These are phyloP conservation scores for Protonibea diacanthus DNA, from an alignment of 2,797 vertebrate genomes.

Conservation along the genomic window DNA sequence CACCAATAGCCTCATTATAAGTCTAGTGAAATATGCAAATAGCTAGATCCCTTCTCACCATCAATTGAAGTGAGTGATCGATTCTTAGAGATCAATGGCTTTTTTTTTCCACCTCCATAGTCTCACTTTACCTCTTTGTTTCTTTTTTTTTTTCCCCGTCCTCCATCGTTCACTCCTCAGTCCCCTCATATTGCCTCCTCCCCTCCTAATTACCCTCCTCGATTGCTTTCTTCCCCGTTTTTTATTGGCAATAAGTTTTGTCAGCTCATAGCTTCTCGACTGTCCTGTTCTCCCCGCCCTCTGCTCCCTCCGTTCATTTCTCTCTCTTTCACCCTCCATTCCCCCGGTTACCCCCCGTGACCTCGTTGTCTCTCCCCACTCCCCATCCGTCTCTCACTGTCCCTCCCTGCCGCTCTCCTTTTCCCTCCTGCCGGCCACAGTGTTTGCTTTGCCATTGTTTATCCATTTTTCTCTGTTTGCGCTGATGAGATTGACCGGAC, in stretches of 20 bases:
- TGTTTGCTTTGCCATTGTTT: conserved; percentile 83
- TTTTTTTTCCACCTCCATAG: conserved; percentile 17
- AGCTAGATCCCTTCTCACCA: conserved; percentile 38
- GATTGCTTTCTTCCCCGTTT: conserved; percentile 28
- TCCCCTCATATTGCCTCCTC: conserved; percentile 43
- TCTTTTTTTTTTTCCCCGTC: conserved; percentile 34
- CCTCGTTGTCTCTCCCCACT: conserved; percentile 46
- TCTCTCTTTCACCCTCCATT: conserved; percentile 36
- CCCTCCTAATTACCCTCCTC: conserved; percentile 53
- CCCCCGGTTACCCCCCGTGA: conserved; percentile 56
- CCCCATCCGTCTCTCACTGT: conserved; percentile 36
- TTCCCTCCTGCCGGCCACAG: conserved; percentile 55
- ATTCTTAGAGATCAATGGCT: conserved; percentile 63
- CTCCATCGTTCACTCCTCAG: conserved; percentile 28
- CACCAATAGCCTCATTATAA: conserved; percentile 76
- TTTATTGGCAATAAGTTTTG: conserved; percentile 67
- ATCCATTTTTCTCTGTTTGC: conserved; percentile 83
- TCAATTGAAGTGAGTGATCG: conserved; percentile 57
- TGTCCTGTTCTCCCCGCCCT: conserved; percentile 29
- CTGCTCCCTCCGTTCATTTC: conserved; percentile 30
- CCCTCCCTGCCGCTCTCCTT: conserved; percentile 48
- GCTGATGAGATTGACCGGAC: conserved; percentile 78
- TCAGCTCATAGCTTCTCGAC: conserved; percentile 55
- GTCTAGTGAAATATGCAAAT: conserved; percentile 80
- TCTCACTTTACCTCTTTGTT: conserved; percentile 48